A percentile compares a stretch with the other conserved stretches of the same genome.
Evolutionary conservation across 2,888 invertebrate genomes (phyloP).

Genomic region (Drosophila dives): DNA sequence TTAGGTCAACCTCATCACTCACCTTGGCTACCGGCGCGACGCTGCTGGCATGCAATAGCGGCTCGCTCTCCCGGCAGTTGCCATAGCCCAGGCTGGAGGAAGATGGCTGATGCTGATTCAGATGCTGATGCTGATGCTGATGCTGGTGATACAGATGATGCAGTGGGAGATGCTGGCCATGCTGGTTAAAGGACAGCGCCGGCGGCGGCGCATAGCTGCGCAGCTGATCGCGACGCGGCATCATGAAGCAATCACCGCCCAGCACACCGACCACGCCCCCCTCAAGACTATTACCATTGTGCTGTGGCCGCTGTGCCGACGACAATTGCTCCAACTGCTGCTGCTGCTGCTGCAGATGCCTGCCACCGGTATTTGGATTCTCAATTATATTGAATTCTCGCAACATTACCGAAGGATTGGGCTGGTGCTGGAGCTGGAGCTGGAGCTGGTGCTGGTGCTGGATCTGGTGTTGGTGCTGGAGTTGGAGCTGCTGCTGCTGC

Average conservation of each 20-base stretch:
- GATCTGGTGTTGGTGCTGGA: conserved; percentile 56
- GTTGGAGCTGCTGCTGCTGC: conserved; percentile 43
- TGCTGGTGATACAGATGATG: conserved; percentile 64
- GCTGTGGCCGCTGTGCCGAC: conserved; percentile 34
- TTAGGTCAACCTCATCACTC: conserved; percentile 77
- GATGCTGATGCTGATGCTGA: conserved; percentile 49
- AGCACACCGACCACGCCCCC: conserved; percentile 50
- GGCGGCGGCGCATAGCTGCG: conserved; percentile 63
- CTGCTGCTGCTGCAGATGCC: conserved; percentile 62
- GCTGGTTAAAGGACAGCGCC: conserved; percentile 68
- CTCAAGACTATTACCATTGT: conserved; percentile 45
- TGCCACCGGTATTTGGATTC: conserved; percentile 84
- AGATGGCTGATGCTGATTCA: conserved; percentile 61
- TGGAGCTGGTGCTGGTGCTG: conserved; percentile 58
- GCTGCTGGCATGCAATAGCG: conserved; percentile 84
- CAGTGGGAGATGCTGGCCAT: conserved; percentile 69
- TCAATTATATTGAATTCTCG: conserved; percentile 85
- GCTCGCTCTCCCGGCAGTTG: conserved; percentile 85
- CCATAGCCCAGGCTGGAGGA: conserved; percentile 81
- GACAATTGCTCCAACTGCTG: conserved; percentile 61
- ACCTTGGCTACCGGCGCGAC: conserved; percentile 84
- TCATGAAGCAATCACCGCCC: conserved; percentile 65
- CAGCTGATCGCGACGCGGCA: conserved; percentile 65
- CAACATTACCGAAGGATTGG: conserved; percentile 86
- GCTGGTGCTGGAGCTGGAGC: conserved; percentile 56